A percentile compares a stretch with the other conserved stretches of the same genome.
These are phyloP conservation scores for Hydroisotoma schaefferi DNA, from an alignment of 2,888 invertebrate species.

Conservation along the genomic window DNA sequence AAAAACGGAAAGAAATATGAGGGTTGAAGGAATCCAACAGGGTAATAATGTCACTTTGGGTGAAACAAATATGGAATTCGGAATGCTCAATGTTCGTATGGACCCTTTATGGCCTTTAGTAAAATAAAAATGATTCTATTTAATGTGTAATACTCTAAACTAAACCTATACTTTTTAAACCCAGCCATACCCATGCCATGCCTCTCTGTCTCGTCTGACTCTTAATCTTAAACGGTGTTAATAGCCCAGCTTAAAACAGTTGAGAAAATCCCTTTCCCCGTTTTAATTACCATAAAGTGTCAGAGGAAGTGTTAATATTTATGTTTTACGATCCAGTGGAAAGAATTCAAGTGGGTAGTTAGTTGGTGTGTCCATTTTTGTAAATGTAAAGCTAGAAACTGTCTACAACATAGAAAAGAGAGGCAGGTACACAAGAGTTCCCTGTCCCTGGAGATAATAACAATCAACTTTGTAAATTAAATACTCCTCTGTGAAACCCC, in stretches of 20 bases:
- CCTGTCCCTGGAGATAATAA: background rate
- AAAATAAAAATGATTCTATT: too few species aligned
- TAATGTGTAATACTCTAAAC: too few species aligned
- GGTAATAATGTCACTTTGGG: slow-evolving; percentile 20
- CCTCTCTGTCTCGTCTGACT: background rate
- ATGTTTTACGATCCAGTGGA: slow-evolving; percentile 12
- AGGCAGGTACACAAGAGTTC: background rate
- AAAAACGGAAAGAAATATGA: background rate
- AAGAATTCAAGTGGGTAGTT: too few species aligned
- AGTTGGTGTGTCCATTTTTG: too few species aligned
- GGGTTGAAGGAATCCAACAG: slow-evolving; percentile 3
- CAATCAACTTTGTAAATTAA: too few species aligned
- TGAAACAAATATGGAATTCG: slow-evolving; percentile 30
- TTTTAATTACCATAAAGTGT: slow-evolving; percentile 17
- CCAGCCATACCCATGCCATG: background rate
- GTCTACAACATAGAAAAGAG: background rate
- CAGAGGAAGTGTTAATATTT: slow-evolving; percentile 10
- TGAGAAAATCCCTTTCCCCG: background rate
- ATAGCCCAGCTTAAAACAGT: slow-evolving; percentile 5
- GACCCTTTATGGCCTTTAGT: too few species aligned
- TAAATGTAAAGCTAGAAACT: too few species aligned
- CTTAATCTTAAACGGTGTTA: slow-evolving; percentile 14
- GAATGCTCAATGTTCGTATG: slow-evolving; percentile 13
- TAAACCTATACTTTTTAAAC: too few species aligned
- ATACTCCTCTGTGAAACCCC: too few species aligned